Conservation (phyloP, 2,113 vertebrate genomes). For the Pipra filicauda region DNA sequence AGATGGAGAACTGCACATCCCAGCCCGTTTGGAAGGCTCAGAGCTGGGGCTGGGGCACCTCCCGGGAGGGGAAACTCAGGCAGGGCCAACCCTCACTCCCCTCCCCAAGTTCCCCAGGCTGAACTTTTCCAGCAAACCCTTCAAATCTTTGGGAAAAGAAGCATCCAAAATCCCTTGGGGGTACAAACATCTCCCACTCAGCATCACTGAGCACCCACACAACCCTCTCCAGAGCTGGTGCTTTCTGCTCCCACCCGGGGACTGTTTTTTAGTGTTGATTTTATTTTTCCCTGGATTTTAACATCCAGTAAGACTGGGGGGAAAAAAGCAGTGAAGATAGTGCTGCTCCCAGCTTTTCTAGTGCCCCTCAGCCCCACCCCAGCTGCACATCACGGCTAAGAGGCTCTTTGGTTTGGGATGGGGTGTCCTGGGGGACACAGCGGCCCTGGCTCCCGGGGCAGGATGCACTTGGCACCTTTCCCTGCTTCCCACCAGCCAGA, state of each 20-base stretch:
- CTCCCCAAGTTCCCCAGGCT: accelerated
- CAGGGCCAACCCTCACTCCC: neutral
- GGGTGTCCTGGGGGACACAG: neutral
- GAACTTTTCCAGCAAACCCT: neutral
- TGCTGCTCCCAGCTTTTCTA: neutral
- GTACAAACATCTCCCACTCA: neutral
- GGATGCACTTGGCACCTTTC: neutral
- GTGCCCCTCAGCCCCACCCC: neutral
- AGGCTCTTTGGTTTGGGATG: neutral
- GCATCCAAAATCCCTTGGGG: neutral
- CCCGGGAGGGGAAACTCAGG: neutral
- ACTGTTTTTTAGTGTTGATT: too few species aligned
- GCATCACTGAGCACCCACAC: accelerated
- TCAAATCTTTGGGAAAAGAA: neutral
- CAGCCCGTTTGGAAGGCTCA: neutral
- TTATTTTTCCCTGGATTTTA: neutral
- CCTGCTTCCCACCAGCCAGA: neutral
- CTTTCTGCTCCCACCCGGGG: neutral
- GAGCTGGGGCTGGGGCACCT: neutral
- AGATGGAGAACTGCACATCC: neutral
- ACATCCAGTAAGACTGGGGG: neutral
- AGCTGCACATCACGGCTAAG: accelerated
- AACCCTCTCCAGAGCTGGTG: neutral
- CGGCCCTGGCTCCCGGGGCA: neutral
- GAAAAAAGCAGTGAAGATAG: neutral